Evolutionary conservation across 2,888 invertebrate species (phyloP).

Genomic region (Zygothrica quintamaculata): DNA sequence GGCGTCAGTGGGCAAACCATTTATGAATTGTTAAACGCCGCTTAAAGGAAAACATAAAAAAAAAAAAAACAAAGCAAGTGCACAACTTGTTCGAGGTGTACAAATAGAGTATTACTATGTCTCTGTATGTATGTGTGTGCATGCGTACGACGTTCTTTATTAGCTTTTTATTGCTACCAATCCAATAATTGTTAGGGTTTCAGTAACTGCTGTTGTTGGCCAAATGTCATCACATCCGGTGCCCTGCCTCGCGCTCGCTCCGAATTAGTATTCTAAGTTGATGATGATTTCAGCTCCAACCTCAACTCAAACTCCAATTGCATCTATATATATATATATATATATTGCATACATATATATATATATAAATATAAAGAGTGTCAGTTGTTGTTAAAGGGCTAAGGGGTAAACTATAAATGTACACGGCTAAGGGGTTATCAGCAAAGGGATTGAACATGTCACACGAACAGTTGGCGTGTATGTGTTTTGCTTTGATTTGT

Average conservation of each 20-base stretch:
- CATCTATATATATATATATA: constrained; percentile 17
- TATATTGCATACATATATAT: background rate
- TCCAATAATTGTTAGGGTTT: constrained; percentile 68
- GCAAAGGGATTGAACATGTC: constrained; percentile 34
- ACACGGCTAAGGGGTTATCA: background rate
- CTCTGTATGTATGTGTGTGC: background rate
- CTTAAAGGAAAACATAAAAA: constrained; percentile 40
- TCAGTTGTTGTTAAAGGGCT: constrained; percentile 10
- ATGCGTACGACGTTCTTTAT: constrained; percentile 61
- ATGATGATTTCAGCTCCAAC: constrained; percentile 46
- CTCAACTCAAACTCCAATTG: constrained; percentile 47
- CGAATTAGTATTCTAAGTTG: constrained; percentile 79
- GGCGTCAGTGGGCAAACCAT: constrained; percentile 73
- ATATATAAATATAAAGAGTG: constrained; percentile 31
- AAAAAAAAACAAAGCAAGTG: constrained; percentile 61
- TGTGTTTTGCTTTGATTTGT: constrained; percentile 61
- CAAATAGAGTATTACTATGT: constrained; percentile 1
- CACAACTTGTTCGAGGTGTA: constrained; percentile 60
- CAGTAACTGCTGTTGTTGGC: constrained; percentile 50
- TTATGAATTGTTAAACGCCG: constrained; percentile 78
- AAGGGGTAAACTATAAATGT: background rate
- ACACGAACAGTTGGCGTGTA: constrained; percentile 60
- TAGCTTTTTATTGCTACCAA: constrained; percentile 76
- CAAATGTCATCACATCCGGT: constrained; percentile 79
- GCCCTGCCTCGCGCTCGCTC: constrained; percentile 59